Base-by-base conservation (phyloP, 2,888 invertebrate genomes). In the Diachrysia chrysitis region DNA sequence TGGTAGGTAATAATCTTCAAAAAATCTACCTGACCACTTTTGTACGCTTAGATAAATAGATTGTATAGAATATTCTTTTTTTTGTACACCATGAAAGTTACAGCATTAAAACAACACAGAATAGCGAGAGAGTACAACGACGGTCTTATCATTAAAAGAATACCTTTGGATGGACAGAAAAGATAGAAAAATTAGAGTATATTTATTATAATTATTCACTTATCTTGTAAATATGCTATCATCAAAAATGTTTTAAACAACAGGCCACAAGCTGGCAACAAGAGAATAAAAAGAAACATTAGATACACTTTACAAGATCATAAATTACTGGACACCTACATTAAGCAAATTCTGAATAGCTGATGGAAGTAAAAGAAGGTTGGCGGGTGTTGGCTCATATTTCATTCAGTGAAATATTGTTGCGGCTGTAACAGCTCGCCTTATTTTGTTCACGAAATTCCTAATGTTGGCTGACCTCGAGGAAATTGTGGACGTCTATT, bases 371-470 rank as follows among this genome's bases (percentile, higher is more conserved):
- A 48, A 54, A 21, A 63, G 58, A 74, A 10, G 32, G 71, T 64
- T 55, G 65, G 48, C 57, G 70, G 69, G 66, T 76, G 54, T n/a
- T n/a, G n/a, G n/a, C 58, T 63, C 59, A 77, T 81, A 81, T 79
- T 77, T 81, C 58, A 77, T 69, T 71, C 70, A 62, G 75, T 81
- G 69, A 81, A 72, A 75, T 79, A 81, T 81, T 73, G 68, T 81
- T 68, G 67, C 77, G 63, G 55, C 66, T 65, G 71, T 61, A 42
- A 63, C 66, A 77, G 68, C 68, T 74, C 69, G 51, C 71, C 67
- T 23, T n/a, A 32, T 51, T 68, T 69, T 65, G 72, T 69, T 70
- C 71, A 59, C 37, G 65, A 70, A 66, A 66, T 69, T 70, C 64
- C 64, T 67, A 63, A 73, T 64, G 71, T 54, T 63, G 46, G 54